These are phyloP conservation scores for Trichechus manatus DNA, from an alignment of 2,113 vertebrate species.

Conservation along the genomic window DNA sequence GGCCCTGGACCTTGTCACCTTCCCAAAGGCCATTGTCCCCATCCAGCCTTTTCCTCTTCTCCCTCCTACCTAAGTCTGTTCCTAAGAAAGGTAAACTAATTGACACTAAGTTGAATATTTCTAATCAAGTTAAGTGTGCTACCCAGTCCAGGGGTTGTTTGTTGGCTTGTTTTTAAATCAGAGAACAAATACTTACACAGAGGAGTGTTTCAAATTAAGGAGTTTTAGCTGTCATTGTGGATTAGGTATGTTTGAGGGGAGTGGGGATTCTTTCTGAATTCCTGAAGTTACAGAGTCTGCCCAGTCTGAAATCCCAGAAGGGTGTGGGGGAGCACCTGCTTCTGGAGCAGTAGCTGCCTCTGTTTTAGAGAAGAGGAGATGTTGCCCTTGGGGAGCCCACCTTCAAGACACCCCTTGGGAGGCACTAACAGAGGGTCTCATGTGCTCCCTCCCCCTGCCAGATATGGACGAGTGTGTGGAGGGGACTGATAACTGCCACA, in stretches of 20 bases:
- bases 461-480: slow-evolving; percentile 97
- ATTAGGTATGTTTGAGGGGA: slow-evolving; percentile 16
- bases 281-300: slow-evolving; percentile 1
- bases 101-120: slow-evolving; percentile 9
- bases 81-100: slow-evolving; percentile 13
- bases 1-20: not conserved
- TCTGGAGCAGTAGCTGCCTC: not conserved
- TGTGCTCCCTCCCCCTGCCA: slow-evolving; percentile 76
- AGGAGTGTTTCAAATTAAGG: not conserved
- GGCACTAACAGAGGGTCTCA: not conserved
- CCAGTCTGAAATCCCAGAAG: not conserved
- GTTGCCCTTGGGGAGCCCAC: not conserved
- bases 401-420: not conserved
- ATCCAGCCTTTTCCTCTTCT: not conserved
- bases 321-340: not conserved
- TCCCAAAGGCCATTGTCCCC: not conserved
- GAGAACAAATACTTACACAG: not conserved
- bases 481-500: slow-evolving; percentile 96
- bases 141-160: not conserved
- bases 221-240: slow-evolving; percentile 26
- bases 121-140: slow-evolving; percentile 36
- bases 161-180: slow-evolving; percentile 44
- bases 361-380: slow-evolving; percentile 1
- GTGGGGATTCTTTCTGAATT: not conserved
- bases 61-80: not conserved